Base-by-base conservation (phyloP, 2,888 invertebrate genomes). In the Amphipyra tragopoginis region DNA sequence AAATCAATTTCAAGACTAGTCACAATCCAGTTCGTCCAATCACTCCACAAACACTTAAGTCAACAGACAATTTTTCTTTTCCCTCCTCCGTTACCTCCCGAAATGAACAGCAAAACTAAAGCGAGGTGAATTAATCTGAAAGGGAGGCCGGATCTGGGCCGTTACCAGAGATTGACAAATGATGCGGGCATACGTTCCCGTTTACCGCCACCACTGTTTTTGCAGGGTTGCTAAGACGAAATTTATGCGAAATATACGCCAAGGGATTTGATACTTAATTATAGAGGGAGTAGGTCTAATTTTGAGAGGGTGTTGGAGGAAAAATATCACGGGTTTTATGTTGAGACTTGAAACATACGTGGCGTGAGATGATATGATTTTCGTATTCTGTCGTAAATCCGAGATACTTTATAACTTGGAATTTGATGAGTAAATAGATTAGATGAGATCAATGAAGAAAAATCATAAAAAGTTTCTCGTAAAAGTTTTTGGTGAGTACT, bases 81-180 rank as follows among this genome's bases (percentile, higher is more conserved):
- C n/a, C 8, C 51, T 44, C 21, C 34, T 52, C 36, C 48, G 57
- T 60, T 45, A 45, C 50, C 43, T 52, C 52, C 47, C 45, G 39
- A 65, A 74, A 79, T 72, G 80, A 74, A 79, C 74, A 77, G 47
- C 60, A 50, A 61, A 79, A 77, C 77, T 79, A 77, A 79, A 79
- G 63, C 59, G 67, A 66, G 65, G 68, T 65, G 69, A 75, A 80
- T 73, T 80, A 79, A 78, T 78, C 75, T 69, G 55, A 61, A 77
- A 63, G 68, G 60, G 72, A 70, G 71, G 67, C 71, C 50, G 62
- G 57, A 62, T 57, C 63, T 58, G 47, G 57, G 51, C 56, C 58
- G 65, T 55, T 67, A 62, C 77, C 49, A 65, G 66, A 70, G 80
- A 73, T 80, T 82, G 81, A 81, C 79, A 82, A 81, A 81, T 80